Evolutionary conservation across 1,140 invertebrate genomes (phyloP).

Genomic region (Drosophila parvula): DNA sequence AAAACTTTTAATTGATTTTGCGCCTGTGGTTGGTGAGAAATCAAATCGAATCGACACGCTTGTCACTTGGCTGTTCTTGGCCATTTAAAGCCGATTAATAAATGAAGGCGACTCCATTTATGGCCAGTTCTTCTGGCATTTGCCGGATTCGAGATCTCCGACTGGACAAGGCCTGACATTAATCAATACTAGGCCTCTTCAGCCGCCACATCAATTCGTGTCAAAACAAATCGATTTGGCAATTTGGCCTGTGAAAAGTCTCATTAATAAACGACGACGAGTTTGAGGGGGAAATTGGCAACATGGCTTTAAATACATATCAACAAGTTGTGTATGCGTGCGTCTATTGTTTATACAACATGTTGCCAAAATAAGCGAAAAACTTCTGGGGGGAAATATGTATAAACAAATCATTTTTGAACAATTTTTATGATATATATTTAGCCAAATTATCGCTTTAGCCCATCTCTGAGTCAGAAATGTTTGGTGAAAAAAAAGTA

Average conservation of each 20-base stretch:
- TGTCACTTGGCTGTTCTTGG: slow-evolving; percentile 39
- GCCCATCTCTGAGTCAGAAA: slow-evolving; percentile 41
- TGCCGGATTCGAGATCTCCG: slow-evolving; percentile 11
- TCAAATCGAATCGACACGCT: slow-evolving; percentile 42
- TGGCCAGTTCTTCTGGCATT: slow-evolving; percentile 34
- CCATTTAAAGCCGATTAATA: slow-evolving; percentile 58
- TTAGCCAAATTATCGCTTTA: slow-evolving; percentile 33
- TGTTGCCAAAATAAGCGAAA: slow-evolving; percentile 59
- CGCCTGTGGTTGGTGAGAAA: slow-evolving; percentile 27
- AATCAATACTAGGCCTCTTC: slow-evolving; percentile 33
- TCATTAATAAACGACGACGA: slow-evolving; percentile 53
- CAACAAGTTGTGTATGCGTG: slow-evolving; percentile 9
- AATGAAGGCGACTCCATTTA: slow-evolving; percentile 59
- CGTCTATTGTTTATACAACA: slow-evolving; percentile 62
- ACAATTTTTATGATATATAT: slow-evolving; percentile 60
- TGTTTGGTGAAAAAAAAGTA: slow-evolving; percentile 17
- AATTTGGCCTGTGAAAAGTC: slow-evolving; percentile 59
- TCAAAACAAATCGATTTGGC: slow-evolving; percentile 51
- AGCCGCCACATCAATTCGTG: slow-evolving; percentile 32
- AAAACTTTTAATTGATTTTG: slow-evolving; percentile 52
- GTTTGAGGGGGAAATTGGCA: slow-evolving; percentile 41
- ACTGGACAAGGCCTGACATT: slow-evolving; percentile 18
- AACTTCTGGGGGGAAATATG: slow-evolving; percentile 39
- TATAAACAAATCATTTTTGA: slow-evolving; percentile 59
- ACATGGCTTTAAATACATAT: slow-evolving; percentile 28